These are phyloP conservation scores for Sebastes aleutianus DNA, from an alignment of 2,797 vertebrate species.

Conservation along the genomic window DNA sequence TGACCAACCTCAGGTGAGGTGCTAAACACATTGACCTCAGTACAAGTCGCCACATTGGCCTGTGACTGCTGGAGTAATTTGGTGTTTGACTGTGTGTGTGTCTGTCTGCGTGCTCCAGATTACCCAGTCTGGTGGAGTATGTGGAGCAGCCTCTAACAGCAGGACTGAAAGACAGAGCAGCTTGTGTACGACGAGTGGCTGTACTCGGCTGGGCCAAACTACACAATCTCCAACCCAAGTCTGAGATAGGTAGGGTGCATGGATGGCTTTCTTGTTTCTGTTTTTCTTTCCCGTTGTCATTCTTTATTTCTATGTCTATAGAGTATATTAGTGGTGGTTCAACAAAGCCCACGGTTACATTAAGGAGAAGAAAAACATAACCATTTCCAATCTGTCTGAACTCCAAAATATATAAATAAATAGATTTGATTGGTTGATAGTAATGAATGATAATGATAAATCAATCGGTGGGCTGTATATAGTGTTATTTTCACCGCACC, in stretches of 20 bases:
- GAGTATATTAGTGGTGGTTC: too few species aligned
- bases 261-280: neutral
- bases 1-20: constrained; percentile 91
- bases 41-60: neutral
- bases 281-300: neutral
- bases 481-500: neutral
- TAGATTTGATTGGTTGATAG: too few species aligned
- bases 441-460: neutral
- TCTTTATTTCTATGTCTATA: neutral
- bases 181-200: constrained; percentile 92
- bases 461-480: neutral
- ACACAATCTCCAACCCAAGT: constrained; percentile 85
- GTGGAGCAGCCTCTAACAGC: constrained; percentile 90
- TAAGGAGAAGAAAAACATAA: too few species aligned
- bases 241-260: constrained; percentile 59
- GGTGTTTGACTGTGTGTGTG: neutral
- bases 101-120: constrained; percentile 71
- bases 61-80: neutral
- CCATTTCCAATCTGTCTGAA: too few species aligned
- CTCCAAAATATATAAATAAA: too few species aligned
- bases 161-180: constrained; percentile 91
- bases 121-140: constrained; percentile 93
- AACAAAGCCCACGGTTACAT: too few species aligned
- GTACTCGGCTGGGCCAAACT: constrained; percentile 95
- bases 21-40: too few species aligned